phyloP scores from a whole-genome alignment of 2,888 invertebrate genomes.

The Nasonovia ribisnigri region DNA sequence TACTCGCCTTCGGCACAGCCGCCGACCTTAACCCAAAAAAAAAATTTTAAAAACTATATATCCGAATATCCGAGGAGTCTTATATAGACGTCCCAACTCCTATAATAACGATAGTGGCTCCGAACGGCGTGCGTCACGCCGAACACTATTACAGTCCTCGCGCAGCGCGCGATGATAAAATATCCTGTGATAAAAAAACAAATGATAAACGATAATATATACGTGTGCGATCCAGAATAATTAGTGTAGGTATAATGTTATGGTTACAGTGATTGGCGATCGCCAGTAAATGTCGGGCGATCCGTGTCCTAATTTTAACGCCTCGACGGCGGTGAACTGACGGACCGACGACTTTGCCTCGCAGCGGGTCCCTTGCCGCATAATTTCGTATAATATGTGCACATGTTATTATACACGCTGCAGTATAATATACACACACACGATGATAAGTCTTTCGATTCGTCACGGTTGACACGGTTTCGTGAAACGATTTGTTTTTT shows the following conservation, averaged over 20 bases:
- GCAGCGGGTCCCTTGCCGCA: background rate
- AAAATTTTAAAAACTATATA: background rate
- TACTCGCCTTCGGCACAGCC: background rate
- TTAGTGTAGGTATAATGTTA: background rate
- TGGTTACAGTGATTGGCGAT: background rate
- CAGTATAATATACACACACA: background rate
- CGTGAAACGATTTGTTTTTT: background rate
- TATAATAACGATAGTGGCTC: background rate
- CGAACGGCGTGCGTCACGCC: background rate
- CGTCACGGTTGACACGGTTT: slow-evolving; percentile 50
- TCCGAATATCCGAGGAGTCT: background rate
- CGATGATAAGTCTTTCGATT: slow-evolving; percentile 44
- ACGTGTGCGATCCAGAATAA: background rate
- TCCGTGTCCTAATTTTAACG: slow-evolving; percentile 52
- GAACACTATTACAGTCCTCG: background rate
- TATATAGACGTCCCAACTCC: background rate
- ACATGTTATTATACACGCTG: background rate
- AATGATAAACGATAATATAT: background rate
- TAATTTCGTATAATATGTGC: background rate
- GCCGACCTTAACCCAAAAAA: slow-evolving; percentile 49
- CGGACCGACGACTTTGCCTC: background rate
- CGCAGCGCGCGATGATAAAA: background rate
- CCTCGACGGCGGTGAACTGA: slow-evolving; percentile 13
- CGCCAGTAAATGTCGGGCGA: background rate
- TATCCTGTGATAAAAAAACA: background rate